phyloP scores from a whole-genome alignment of 2,797 vertebrate species.

The Notolabrus celidotus region DNA sequence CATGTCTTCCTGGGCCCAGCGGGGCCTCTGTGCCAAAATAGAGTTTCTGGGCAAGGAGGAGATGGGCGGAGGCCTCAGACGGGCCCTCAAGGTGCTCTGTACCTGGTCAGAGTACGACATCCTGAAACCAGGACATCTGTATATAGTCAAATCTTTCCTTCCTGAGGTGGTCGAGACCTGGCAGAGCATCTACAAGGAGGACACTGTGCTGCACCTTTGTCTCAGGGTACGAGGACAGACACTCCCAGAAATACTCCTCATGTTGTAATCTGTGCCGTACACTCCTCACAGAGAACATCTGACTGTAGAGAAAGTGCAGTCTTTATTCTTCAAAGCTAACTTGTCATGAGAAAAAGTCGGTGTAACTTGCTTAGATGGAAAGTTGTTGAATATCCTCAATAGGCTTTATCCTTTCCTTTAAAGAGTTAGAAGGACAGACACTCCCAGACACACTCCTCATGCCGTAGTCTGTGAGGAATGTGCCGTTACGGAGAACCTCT shows the following conservation, averaged over 20 bases:
- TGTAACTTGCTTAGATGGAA: no score
- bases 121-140: slow-evolving; percentile 95
- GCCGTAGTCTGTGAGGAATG: not conserved
- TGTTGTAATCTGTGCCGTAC: not conserved
- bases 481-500: not conserved
- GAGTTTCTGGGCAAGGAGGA: slow-evolving; percentile 99
- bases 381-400: no score
- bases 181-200: slow-evolving; percentile 97
- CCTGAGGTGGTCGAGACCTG: slow-evolving; percentile 97
- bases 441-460: no score
- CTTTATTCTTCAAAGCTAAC: no score
- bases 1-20: slow-evolving; percentile 99
- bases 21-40: slow-evolving; percentile 97
- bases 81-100: slow-evolving; percentile 97
- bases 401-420: no score
- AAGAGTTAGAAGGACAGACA: not conserved
- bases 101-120: slow-evolving; percentile 98
- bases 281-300: not conserved
- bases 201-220: slow-evolving; percentile 98
- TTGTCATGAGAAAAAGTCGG: no score
- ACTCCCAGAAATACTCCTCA: not conserved
- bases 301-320: not conserved
- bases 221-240: slow-evolving; percentile 88
- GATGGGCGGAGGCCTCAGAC: slow-evolving; percentile 96
- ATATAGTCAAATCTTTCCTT: slow-evolving; percentile 98